Evolutionary conservation across 2,797 vertebrate species (phyloP).

Genomic region (Pelochelys cantorii): DNA sequence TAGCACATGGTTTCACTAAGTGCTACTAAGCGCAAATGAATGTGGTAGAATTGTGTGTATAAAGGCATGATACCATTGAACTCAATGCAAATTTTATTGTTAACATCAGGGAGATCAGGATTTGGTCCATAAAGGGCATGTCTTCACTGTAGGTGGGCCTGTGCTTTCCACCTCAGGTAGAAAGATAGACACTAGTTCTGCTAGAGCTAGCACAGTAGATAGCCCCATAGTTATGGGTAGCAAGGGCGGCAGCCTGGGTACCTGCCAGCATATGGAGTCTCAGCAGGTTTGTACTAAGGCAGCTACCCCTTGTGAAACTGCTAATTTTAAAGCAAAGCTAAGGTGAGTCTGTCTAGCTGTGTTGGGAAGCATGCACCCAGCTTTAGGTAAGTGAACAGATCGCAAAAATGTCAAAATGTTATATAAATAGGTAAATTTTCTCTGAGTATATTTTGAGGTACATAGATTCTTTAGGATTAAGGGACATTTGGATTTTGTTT

Average conservation of each 20-base stretch:
- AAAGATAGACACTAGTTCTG: not conserved
- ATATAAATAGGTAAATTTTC: not conserved
- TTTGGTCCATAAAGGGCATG: not conserved
- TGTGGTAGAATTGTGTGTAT: not conserved
- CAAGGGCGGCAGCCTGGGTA: not conserved
- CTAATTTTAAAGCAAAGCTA: not conserved
- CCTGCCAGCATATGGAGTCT: not conserved
- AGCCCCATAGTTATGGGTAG: not conserved
- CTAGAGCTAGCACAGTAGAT: not conserved
- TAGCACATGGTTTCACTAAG: not conserved
- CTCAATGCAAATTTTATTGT: not conserved
- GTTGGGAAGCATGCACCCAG: not conserved
- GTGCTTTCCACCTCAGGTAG: not conserved
- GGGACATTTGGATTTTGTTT: constrained; percentile 31
- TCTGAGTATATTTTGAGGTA: not conserved
- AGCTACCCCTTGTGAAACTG: not conserved
- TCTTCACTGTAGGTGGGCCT: not conserved
- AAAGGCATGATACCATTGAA: not conserved
- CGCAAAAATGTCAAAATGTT: not conserved
- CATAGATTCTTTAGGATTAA: constrained; percentile 34
- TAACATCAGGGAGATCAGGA: not conserved
- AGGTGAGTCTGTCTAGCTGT: not conserved
- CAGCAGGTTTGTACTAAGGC: not conserved
- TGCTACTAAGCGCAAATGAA: not conserved
- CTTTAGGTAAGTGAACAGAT: not conserved